phyloP scores from a whole-genome alignment of 37 sponge, comb jelly and placozoan species.

The Lycopodina hypogea region DNA sequence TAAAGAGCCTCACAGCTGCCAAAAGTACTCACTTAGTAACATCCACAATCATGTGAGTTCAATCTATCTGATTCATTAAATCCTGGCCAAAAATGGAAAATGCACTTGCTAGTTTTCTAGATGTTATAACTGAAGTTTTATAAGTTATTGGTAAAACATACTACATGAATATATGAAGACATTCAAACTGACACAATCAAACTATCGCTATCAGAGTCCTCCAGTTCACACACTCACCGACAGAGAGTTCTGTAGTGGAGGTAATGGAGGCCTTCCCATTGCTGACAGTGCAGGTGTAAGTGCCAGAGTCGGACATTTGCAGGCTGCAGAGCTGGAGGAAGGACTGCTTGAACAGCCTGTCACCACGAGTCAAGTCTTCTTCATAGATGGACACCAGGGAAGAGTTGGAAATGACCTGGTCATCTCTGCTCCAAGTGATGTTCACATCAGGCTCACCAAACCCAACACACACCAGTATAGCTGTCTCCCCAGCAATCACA shows the following conservation, averaged over 20 bases:
- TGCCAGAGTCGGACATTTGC: constrained; percentile 12
- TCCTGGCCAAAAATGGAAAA: too few relatives aligned
- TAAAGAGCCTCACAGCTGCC: too few relatives aligned
- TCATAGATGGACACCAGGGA: constrained; percentile 5
- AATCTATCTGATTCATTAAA: too few relatives aligned
- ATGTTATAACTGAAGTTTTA: background rate
- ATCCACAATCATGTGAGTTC: too few relatives aligned
- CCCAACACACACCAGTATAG: constrained; percentile 5
- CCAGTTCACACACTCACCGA: too few relatives aligned
- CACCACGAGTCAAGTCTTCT: background rate
- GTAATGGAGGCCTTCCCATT: background rate
- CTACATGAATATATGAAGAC: background rate
- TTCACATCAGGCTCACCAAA: constrained; percentile 4
- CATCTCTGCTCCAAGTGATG: constrained; percentile 24
- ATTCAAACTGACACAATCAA: too few relatives aligned
- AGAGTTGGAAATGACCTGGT: background rate
- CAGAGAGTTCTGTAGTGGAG: constrained; percentile 4
- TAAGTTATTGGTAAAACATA: too few relatives aligned
- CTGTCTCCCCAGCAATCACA: constrained; percentile 16
- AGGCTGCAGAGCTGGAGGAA: constrained; percentile 27
- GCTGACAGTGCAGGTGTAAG: constrained; percentile 23
- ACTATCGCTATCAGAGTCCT: too few relatives aligned
- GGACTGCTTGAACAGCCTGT: constrained; percentile 5
- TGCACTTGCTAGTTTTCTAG: too few relatives aligned
- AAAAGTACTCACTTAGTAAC: too few relatives aligned